Percentiles rank a stretch among this genome's conserved stretches.
Conservation (phyloP, 2,797 vertebrate species). For the Psittacula derbiana region DNA sequence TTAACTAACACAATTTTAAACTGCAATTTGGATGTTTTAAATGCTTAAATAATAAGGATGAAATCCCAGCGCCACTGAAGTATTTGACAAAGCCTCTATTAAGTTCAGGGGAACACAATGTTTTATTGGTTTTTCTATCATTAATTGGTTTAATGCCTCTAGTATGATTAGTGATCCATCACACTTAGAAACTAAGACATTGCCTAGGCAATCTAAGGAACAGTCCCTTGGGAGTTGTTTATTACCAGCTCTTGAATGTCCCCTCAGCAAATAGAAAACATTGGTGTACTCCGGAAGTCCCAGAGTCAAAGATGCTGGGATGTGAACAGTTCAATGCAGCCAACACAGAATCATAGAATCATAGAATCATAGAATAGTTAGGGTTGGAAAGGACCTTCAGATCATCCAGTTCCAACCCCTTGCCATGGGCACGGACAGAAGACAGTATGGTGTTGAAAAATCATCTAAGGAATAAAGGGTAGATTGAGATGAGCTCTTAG, state of each 20-base stretch:
- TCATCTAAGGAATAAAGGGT: background rate
- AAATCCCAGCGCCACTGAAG: background rate
- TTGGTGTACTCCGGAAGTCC: background rate
- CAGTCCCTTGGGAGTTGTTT: background rate
- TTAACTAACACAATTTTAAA: constrained; percentile 39
- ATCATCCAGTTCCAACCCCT: too few species aligned
- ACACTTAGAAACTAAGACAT: background rate
- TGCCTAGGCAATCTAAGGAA: background rate
- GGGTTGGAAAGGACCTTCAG: too few species aligned
- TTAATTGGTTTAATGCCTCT: constrained; percentile 2
- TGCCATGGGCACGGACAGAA: background rate
- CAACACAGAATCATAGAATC: background rate
- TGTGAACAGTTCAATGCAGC: background rate
- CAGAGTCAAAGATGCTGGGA: background rate
- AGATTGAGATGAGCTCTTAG: background rate
- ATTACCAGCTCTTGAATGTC: background rate
- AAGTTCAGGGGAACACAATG: background rate
- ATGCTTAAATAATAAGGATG: background rate
- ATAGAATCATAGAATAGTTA: too few species aligned
- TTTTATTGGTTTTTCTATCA: background rate
- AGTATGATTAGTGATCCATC: background rate
- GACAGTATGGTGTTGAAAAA: background rate
- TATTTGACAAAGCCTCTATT: background rate
- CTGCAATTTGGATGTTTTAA: background rate
- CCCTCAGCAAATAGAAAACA: background rate